Conservation (phyloP, 1,140 invertebrate species). For the Nylanderia fulva region DNA sequence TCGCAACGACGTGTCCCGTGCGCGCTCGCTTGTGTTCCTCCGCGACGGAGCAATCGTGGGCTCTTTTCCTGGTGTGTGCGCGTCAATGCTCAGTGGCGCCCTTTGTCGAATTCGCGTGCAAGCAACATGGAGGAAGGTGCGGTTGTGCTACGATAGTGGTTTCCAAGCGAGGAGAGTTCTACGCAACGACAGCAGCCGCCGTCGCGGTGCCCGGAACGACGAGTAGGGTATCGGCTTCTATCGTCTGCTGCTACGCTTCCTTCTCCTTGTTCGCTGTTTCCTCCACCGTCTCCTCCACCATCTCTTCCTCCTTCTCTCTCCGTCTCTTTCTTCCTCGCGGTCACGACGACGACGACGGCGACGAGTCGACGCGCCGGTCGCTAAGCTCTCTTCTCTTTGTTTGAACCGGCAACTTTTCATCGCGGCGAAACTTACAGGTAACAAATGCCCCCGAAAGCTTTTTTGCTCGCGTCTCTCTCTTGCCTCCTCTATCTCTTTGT, state of each 20-base stretch:
- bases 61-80: constrained; percentile 52
- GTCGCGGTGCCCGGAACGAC: constrained; percentile 66
- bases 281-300: constrained; percentile 1
- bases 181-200: constrained; percentile 59
- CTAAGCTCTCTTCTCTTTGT: constrained; percentile 71
- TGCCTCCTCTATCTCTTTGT: neutral
- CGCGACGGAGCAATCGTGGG: constrained; percentile 32
- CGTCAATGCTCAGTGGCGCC: constrained; percentile 69
- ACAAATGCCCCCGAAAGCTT: constrained; percentile 60
- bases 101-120: constrained; percentile 60
- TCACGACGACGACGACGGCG: neutral
- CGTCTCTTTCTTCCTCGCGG: neutral
- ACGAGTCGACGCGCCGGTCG: constrained; percentile 57
- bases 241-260: constrained; percentile 53
- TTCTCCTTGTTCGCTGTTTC: neutral
- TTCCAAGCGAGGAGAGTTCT: constrained; percentile 65
- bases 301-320: constrained; percentile 9
- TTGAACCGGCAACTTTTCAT: constrained; percentile 63
- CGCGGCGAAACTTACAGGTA: constrained; percentile 66
- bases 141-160: constrained; percentile 75
- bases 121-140: constrained; percentile 76
- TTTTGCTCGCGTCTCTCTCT: constrained; percentile 6
- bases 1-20: constrained; percentile 34
- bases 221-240: constrained; percentile 61
- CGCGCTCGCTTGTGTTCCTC: constrained; percentile 25